Conservation (phyloP, 2,113 vertebrate genomes). For the Myrmecophaga tridactyla region DNA sequence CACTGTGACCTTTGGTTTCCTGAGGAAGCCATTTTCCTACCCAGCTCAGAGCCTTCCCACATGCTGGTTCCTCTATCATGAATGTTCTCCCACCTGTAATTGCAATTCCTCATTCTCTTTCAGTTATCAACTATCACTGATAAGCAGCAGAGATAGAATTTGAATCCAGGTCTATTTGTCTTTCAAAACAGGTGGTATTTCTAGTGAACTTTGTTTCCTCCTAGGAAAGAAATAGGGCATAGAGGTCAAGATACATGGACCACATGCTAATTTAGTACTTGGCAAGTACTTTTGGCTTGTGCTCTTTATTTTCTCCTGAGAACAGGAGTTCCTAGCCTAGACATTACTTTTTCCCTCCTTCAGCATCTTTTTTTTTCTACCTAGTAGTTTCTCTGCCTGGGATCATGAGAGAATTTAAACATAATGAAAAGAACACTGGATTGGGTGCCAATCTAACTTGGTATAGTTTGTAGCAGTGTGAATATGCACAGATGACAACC, state of each 20-base stretch:
- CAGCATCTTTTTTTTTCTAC: neutral
- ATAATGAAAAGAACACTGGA: neutral
- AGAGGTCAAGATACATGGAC: neutral
- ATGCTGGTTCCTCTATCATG: neutral
- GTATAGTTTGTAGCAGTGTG: neutral
- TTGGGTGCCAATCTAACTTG: neutral
- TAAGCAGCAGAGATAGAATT: neutral
- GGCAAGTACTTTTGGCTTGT: neutral
- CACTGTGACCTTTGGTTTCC: neutral
- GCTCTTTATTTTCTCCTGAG: neutral
- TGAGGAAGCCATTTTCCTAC: neutral
- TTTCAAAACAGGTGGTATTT: neutral
- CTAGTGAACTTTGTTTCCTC: neutral
- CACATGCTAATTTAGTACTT: neutral
- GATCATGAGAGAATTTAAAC: neutral
- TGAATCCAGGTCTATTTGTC: neutral
- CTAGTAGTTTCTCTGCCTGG: neutral
- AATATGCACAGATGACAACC: neutral
- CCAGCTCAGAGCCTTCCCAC: neutral
- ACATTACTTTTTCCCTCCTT: neutral
- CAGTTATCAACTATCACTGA: neutral
- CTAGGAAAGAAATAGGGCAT: neutral
- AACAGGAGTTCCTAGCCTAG: neutral
- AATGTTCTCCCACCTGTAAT: accelerated
- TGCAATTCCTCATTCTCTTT: neutral